phyloP scores from a whole-genome alignment of 2,888 invertebrate genomes.

The Drosophila stalkeri region DNA sequence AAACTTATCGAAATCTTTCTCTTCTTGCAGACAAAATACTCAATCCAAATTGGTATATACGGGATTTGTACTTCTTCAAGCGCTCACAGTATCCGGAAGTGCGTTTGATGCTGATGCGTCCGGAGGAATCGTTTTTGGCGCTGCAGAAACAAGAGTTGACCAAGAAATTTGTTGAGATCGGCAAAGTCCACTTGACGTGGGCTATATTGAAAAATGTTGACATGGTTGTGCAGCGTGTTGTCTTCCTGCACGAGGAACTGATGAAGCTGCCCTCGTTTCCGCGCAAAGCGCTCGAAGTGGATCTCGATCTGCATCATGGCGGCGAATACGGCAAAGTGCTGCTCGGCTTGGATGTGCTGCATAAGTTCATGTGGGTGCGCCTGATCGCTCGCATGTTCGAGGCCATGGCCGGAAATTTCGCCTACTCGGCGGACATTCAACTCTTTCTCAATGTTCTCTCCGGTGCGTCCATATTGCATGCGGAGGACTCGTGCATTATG shows the following conservation, averaged over 20 bases:
- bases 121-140: constrained; percentile 95
- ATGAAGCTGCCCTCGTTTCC: constrained; percentile 99
- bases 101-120: constrained; percentile 96
- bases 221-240: constrained; percentile 98
- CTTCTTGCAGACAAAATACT: constrained; percentile 94
- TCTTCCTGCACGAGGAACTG: constrained; percentile 98
- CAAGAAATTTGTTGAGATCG: constrained; percentile 98
- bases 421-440: constrained; percentile 98
- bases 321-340: constrained; percentile 95
- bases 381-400: constrained; percentile 98
- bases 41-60: constrained; percentile 96
- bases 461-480: constrained; percentile 97
- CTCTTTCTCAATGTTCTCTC: constrained; percentile 98
- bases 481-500: constrained; percentile 97
- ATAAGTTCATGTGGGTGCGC: constrained; percentile 99
- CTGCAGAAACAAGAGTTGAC: constrained; percentile 95
- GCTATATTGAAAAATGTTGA: constrained; percentile 96
- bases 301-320: constrained; percentile 95
- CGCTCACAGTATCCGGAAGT: constrained; percentile 99
- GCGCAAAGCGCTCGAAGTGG: constrained; percentile 98
- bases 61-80: constrained; percentile 97
- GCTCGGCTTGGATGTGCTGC: constrained; percentile 96
- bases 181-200: constrained; percentile 96
- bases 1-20: no score
- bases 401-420: constrained; percentile 98